Evolutionary conservation across 2,888 invertebrate genomes (phyloP).

Genomic region (Aphrophora alni): DNA sequence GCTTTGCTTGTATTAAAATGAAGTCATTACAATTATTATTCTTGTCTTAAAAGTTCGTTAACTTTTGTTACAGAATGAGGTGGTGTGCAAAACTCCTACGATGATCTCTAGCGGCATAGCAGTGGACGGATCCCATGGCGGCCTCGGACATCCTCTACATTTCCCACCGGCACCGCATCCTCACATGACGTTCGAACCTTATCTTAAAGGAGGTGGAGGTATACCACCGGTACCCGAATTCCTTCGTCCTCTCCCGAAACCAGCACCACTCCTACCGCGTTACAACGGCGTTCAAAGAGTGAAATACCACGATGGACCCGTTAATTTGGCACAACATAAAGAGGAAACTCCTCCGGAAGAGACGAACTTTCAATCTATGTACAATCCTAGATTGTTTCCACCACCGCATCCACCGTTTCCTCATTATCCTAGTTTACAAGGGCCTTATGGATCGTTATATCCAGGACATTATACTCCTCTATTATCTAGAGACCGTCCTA

Average conservation of each 20-base stretch:
- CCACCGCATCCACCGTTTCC: slow-evolving; percentile 54
- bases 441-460: slow-evolving; percentile 56
- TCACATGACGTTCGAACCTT: slow-evolving; percentile 40
- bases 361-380: slow-evolving; percentile 38
- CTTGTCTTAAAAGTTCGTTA: too few relatives aligned
- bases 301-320: slow-evolving; percentile 53
- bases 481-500: slow-evolving; percentile 58
- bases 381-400: slow-evolving; percentile 52
- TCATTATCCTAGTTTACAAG: slow-evolving; percentile 50
- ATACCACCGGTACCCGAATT: slow-evolving; percentile 65
- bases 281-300: slow-evolving; percentile 43
- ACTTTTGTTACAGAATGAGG: slow-evolving; percentile 38
- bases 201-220: slow-evolving; percentile 22
- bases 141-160: slow-evolving; percentile 39
- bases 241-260: slow-evolving; percentile 70
- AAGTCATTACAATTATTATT: not conserved
- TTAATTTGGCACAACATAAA: slow-evolving; percentile 58
- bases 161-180: slow-evolving; percentile 36
- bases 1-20: not conserved
- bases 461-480: slow-evolving; percentile 56
- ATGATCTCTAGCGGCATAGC: slow-evolving; percentile 73
- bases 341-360: slow-evolving; percentile 51
- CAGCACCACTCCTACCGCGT: slow-evolving; percentile 56
- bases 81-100: slow-evolving; percentile 52
- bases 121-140: slow-evolving; percentile 66